Evolutionary conservation across 1,140 invertebrate genomes (phyloP).

Genomic region (Acromyrmex heyeri): DNA sequence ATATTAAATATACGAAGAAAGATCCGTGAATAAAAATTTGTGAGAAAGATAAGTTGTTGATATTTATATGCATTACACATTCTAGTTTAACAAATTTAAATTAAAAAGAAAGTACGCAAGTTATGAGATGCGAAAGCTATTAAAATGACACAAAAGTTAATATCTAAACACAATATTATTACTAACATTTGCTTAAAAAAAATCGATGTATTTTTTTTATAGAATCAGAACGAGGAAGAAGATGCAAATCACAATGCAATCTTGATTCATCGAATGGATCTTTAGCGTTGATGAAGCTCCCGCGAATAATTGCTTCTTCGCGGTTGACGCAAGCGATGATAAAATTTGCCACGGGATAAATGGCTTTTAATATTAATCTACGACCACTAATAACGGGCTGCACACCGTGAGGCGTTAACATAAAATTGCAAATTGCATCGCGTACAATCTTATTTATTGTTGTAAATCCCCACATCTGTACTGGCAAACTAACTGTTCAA

Average conservation of each 20-base stretch:
- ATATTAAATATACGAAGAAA: not conserved
- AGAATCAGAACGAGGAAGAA: not conserved
- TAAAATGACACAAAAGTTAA: not conserved
- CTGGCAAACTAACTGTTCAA: not conserved
- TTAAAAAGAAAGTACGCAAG: not conserved
- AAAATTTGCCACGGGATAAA: conserved; percentile 45
- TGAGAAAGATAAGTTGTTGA: not conserved
- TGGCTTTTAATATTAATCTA: conserved; percentile 59
- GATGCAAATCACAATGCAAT: conserved; percentile 40
- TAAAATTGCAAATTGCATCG: conserved; percentile 27
- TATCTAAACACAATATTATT: not conserved
- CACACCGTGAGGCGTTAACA: not conserved
- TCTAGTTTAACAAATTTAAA: conserved; percentile 12
- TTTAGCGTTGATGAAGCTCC: conserved; percentile 20
- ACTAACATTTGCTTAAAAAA: not conserved
- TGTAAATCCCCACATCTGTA: not conserved
- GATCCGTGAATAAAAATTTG: not conserved
- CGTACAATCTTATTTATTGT: conserved; percentile 29
- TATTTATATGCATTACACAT: not conserved
- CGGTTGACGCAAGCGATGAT: conserved; percentile 1
- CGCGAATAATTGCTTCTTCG: conserved; percentile 41
- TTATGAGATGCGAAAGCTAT: not conserved
- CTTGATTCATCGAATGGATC: conserved; percentile 7
- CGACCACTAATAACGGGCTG: conserved; percentile 35
- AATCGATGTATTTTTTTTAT: conserved; percentile 9